phyloP scores from a whole-genome alignment of 2,113 vertebrate species.

The Isurus oxyrinchus region DNA sequence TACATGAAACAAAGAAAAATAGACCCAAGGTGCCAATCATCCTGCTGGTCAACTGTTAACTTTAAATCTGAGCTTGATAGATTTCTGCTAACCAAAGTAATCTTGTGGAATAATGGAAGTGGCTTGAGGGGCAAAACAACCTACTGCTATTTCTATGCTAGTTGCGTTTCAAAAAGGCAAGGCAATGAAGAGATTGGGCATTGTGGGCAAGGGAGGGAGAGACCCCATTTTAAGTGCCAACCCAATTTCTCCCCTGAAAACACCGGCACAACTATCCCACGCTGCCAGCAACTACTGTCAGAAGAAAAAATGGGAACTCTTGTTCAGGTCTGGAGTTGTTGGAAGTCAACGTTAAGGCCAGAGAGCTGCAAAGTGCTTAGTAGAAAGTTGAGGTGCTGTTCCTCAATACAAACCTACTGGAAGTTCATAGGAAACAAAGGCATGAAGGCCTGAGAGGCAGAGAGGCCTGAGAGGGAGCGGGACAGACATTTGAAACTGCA shows the following conservation, averaged over 20 bases:
- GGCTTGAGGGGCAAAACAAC: not conserved
- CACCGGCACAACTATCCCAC: not conserved
- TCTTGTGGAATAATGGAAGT: not conserved
- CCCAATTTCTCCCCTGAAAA: not conserved
- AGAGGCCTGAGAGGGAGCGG: too few species aligned
- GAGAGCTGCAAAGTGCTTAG: too few species aligned
- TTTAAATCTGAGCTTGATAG: not conserved
- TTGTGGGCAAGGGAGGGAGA: not conserved
- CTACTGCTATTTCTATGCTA: not conserved
- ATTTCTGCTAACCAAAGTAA: not conserved
- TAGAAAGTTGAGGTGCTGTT: too few species aligned
- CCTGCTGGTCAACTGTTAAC: not conserved
- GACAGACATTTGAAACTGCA: too few species aligned
- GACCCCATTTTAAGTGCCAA: not conserved
- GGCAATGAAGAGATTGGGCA: too few species aligned
- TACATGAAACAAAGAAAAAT: not conserved
- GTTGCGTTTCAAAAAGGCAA: not conserved
- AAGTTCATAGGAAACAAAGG: too few species aligned
- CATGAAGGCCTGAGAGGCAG: too few species aligned
- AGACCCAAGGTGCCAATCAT: not conserved
- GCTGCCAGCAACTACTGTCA: not conserved
- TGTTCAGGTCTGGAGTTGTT: not conserved
- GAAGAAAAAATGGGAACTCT: not conserved
- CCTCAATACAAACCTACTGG: too few species aligned
- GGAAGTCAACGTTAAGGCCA: too few species aligned